Percentiles rank a stretch among this genome's conserved stretches.
These are phyloP conservation scores for Meteorus cinctellus DNA, from an alignment of 2,888 invertebrate species.

Conservation along the genomic window DNA sequence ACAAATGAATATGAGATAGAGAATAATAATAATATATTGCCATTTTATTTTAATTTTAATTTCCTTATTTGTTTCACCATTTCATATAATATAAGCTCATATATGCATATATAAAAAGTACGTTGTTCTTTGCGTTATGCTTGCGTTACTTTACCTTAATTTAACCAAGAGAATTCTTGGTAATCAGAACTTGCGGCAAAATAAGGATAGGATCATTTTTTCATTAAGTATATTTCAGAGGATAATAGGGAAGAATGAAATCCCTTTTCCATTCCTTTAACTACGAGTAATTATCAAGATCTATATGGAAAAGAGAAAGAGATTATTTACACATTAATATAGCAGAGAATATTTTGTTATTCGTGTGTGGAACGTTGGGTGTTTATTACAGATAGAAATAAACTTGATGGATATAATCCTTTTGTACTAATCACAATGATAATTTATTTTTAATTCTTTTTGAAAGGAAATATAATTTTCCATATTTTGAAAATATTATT, in stretches of 20 bases:
- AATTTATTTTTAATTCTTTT: too few species aligned
- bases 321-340: too few species aligned
- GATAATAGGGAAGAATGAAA: not conserved
- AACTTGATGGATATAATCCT: too few species aligned
- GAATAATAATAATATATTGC: not conserved
- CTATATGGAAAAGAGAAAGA: too few species aligned
- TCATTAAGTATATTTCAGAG: not conserved
- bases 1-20: not conserved
- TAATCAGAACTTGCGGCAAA: constrained; percentile 9
- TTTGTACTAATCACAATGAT: too few species aligned
- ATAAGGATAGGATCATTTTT: not conserved
- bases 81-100: too few species aligned
- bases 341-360: too few species aligned
- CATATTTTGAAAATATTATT: too few species aligned
- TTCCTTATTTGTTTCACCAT: not conserved
- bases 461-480: too few species aligned
- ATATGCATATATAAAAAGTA: not conserved
- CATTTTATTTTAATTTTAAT: not conserved
- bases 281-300: too few species aligned
- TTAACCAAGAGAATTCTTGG: not conserved
- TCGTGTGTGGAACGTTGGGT: too few species aligned
- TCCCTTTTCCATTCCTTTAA: not conserved
- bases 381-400: too few species aligned
- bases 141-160: constrained; percentile 17
- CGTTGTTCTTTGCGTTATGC: not conserved